phyloP scores from a whole-genome alignment of 2,888 invertebrate species.

The Oithona nana region DNA sequence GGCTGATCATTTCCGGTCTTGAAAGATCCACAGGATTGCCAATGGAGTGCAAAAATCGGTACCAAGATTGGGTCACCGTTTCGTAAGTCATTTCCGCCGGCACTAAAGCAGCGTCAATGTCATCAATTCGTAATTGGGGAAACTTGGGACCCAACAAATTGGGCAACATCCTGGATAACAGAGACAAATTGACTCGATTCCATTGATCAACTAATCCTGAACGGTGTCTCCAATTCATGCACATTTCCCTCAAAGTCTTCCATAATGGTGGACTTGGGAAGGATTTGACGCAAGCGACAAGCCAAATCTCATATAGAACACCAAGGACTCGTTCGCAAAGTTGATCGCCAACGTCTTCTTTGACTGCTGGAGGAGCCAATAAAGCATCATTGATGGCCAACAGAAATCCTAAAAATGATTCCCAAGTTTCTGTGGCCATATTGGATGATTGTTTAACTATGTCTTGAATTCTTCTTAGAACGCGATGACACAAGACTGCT shows the following conservation, averaged over 20 bases:
- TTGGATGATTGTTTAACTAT: slow-evolving; percentile 40
- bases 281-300: slow-evolving; percentile 51
- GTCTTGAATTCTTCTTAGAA: slow-evolving; percentile 61
- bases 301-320: slow-evolving; percentile 76
- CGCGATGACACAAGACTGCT: slow-evolving; percentile 78
- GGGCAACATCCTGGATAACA: slow-evolving; percentile 59
- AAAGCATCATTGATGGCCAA: slow-evolving; percentile 77
- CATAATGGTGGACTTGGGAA: slow-evolving; percentile 83
- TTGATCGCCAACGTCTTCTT: slow-evolving; percentile 87
- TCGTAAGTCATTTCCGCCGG: slow-evolving; percentile 67
- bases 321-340: slow-evolving; percentile 80
- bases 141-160: slow-evolving; percentile 67
- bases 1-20: slow-evolving; percentile 54
- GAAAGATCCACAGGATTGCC: slow-evolving; percentile 86
- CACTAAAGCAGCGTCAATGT: slow-evolving; percentile 63
- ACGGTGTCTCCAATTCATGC: slow-evolving; percentile 82
- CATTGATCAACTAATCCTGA: slow-evolving; percentile 80
- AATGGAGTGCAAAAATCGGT: slow-evolving; percentile 74
- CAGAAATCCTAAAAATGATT: slow-evolving; percentile 62
- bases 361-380: slow-evolving; percentile 73
- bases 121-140: slow-evolving; percentile 31
- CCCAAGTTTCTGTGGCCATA: slow-evolving; percentile 73
- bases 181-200: slow-evolving; percentile 74
- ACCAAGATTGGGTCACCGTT: slow-evolving; percentile 87
- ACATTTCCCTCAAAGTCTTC: slow-evolving; percentile 76